Evolutionary conservation across 2,888 invertebrate species (phyloP), one percentile per base, ranked within the genome.

Genomic region (Mactromeris polynyma): DNA sequence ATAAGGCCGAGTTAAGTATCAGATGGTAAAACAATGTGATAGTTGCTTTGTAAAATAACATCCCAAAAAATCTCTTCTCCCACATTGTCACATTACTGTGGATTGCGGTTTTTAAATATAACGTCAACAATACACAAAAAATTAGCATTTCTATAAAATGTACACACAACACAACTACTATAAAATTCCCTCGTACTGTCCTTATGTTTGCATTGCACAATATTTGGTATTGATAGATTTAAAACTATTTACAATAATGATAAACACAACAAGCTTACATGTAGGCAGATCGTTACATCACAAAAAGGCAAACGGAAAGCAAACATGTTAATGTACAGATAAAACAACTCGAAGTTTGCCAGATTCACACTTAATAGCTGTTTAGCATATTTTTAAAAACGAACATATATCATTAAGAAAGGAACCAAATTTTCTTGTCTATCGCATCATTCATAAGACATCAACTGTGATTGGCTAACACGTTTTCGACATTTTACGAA

Each of bases 121-220:
- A 40, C 40, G 17, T 51, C 6, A 64, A 64, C 26, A 26, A 26
- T 7, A 64, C 58, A 64, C 11, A 64, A 11, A 26, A 26, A 64
- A 4, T 64, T 26, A 4, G 26, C 26, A 64, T 26, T 11, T 51
- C 51, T 2, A 17, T 26, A 64, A 4, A 64, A 64, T 64, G 58
- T 64, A 64, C 58, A 64, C 58, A 64, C 58, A 64, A n/a, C n/a
- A 73, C 73, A 33, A 73, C n/a, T 69, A 69, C 31, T 33, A 33
- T 69, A 73, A 73, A 73, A 73, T 17, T 26, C n/a, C 26, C 73
- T 17, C 6, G 11, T 33, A 73, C 73, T 17, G 73, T 36, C 73
- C 73, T 33, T 73, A 73, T 36, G 33, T 36, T 73, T 73, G 36
- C 73, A 73, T 73, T 73, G 73, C 73, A 73, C 73, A 73, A 73